A percentile compares a stretch with the other conserved stretches of the same genome.
Evolutionary conservation across 2,113 vertebrate species (phyloP).

Genomic region (Oncorhynchus kisutch): DNA sequence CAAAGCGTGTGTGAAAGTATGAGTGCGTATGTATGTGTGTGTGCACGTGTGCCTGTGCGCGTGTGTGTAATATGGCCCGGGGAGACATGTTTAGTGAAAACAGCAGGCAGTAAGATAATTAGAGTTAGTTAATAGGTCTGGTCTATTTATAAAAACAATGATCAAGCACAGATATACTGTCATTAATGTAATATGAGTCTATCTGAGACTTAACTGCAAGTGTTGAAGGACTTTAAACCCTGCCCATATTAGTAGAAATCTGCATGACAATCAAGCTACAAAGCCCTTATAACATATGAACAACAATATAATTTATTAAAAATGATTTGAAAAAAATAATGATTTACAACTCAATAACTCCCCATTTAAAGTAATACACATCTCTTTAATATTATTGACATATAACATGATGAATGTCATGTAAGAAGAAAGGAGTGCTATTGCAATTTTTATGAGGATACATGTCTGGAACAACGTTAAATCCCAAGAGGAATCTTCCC

Average conservation of each 20-base stretch:
- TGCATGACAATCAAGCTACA: too few relatives aligned
- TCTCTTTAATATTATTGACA: constrained; percentile 56
- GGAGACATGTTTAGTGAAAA: constrained; percentile 12
- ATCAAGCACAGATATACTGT: constrained; percentile 43
- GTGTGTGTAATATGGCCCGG: constrained; percentile 1
- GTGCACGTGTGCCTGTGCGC: neutral
- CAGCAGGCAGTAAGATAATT: constrained; percentile 22
- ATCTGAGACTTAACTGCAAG: constrained; percentile 34
- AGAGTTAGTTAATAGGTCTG: constrained; percentile 39
- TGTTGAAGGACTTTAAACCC: constrained; percentile 9
- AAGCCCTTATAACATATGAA: constrained; percentile 24
- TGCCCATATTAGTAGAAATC: too few relatives aligned
- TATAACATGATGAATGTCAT: constrained; percentile 43
- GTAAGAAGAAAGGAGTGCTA: constrained; percentile 39
- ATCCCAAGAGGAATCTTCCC: constrained; percentile 40
- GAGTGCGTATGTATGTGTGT: neutral
- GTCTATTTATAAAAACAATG: constrained; percentile 38
- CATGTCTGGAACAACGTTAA: constrained; percentile 48
- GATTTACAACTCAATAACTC: neutral
- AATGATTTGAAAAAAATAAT: constrained; percentile 13
- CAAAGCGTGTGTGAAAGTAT: too few relatives aligned
- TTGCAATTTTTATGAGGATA: constrained; percentile 67
- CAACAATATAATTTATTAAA: constrained; percentile 18
- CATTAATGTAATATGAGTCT: constrained; percentile 41
- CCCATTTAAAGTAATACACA: constrained; percentile 37